Conservation (phyloP, 2,797 vertebrate species). For the Fringilla coelebs region DNA sequence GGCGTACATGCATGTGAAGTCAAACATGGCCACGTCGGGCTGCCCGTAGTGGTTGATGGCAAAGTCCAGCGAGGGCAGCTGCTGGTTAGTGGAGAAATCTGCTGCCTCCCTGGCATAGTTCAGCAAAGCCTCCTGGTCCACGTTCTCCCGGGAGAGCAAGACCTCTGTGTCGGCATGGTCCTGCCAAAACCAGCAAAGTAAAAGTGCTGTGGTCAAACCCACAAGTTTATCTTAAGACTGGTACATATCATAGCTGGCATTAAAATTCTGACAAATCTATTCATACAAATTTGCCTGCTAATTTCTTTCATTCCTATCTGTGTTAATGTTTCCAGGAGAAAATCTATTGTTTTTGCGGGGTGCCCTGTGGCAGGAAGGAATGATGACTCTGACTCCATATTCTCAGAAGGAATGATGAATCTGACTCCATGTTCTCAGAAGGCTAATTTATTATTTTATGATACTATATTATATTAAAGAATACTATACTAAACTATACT, state of each 20-base stretch:
- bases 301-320: neutral
- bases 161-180: constrained; percentile 94
- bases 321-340: neutral
- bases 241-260: neutral
- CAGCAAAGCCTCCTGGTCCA: constrained; percentile 93
- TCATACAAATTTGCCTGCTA: neutral
- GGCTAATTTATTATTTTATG: neutral
- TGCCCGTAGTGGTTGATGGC: constrained; percentile 99
- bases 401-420: neutral
- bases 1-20: constrained; percentile 99
- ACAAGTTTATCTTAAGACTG: neutral
- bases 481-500: neutral
- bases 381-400: neutral
- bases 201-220: neutral
- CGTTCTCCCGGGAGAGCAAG: constrained; percentile 91
- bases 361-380: neutral
- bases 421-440: neutral
- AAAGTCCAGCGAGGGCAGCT: constrained; percentile 92
- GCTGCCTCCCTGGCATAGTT: constrained; percentile 93
- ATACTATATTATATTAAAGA: neutral
- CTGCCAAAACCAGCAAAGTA: constrained; percentile 60
- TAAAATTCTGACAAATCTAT: neutral
- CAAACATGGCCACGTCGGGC: constrained; percentile 98
- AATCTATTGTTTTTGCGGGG: neutral
- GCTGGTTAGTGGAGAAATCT: constrained; percentile 95